Conservation (phyloP, 2,888 invertebrate species). For the Hypena proboscidalis region DNA sequence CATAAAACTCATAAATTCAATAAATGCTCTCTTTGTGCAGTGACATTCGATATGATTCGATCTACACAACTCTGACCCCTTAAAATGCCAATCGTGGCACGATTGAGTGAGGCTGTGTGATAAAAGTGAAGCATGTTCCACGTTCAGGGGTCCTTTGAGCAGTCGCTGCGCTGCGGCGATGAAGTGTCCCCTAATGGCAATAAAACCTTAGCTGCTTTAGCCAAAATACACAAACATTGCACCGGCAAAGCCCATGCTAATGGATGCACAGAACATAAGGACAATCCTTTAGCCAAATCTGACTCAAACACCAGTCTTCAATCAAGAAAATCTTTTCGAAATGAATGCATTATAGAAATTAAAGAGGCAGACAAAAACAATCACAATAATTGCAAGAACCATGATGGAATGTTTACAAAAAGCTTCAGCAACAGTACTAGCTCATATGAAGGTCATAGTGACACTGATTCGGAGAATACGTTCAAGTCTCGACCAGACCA, state of each 20-base stretch:
- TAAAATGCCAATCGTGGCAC: conserved; percentile 66
- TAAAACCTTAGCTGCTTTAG: conserved; percentile 81
- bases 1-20: conserved; percentile 58
- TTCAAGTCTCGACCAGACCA: conserved; percentile 65
- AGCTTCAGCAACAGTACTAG: conserved; percentile 86
- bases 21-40: conserved; percentile 68
- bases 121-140: conserved; percentile 77
- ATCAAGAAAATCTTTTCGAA: conserved; percentile 72
- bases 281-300: conserved; percentile 74
- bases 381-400: conserved; percentile 55
- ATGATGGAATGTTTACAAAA: conserved; percentile 69
- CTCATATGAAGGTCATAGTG: conserved; percentile 88
- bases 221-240: conserved; percentile 89
- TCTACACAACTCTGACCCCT: conserved; percentile 64
- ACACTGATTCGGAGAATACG: conserved; percentile 87
- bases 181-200: conserved; percentile 77
- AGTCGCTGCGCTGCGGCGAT: conserved; percentile 84
- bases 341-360: conserved; percentile 77
- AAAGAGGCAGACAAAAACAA: conserved; percentile 67
- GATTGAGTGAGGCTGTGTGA: conserved; percentile 54
- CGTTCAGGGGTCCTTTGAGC: conserved; percentile 84
- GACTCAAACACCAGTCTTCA: conserved; percentile 78
- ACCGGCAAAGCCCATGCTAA: conserved; percentile 91
- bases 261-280: conserved; percentile 86
- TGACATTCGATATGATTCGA: conserved; percentile 68